phyloP scores from a whole-genome alignment of 2,113 vertebrate species.

The Nothobranchius kuhntae region DNA sequence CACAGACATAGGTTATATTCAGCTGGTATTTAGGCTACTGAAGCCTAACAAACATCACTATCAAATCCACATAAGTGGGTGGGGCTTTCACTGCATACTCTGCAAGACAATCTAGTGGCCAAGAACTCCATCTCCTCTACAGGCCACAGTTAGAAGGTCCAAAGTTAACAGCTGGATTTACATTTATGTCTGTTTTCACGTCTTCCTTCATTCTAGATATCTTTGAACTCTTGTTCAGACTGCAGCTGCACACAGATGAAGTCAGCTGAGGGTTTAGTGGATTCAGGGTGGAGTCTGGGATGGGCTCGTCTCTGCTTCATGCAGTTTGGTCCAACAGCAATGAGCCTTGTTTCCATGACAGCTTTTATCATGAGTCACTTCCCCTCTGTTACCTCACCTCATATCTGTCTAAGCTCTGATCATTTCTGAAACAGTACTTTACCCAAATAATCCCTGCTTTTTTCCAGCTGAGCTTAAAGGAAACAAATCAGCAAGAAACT shows the following conservation, averaged over 20 bases:
- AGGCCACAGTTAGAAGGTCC: neutral
- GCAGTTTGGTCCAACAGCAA: slow-evolving; percentile 17
- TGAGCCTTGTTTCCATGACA: slow-evolving; percentile 35
- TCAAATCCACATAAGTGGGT: no score
- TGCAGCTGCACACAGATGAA: neutral
- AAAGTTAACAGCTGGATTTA: neutral
- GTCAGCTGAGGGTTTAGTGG: neutral
- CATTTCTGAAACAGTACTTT: neutral
- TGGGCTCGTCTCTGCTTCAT: neutral
- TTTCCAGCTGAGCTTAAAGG: neutral
- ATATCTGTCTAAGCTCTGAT: neutral
- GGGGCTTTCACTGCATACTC: no score
- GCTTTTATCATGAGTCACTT: slow-evolving; percentile 23
- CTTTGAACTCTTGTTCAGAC: neutral
- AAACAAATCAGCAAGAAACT: neutral
- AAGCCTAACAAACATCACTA: no score
- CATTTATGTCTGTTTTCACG: neutral
- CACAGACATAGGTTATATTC: no score
- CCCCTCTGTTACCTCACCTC: no score
- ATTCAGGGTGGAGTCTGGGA: neutral
- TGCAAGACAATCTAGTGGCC: no score
- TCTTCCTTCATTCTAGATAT: neutral
- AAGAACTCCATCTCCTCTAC: neutral
- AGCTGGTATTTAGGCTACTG: no score
- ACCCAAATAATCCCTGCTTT: slow-evolving; percentile 1